Conservation (phyloP, 2,888 invertebrate genomes). For the Perithous albicinctus region DNA sequence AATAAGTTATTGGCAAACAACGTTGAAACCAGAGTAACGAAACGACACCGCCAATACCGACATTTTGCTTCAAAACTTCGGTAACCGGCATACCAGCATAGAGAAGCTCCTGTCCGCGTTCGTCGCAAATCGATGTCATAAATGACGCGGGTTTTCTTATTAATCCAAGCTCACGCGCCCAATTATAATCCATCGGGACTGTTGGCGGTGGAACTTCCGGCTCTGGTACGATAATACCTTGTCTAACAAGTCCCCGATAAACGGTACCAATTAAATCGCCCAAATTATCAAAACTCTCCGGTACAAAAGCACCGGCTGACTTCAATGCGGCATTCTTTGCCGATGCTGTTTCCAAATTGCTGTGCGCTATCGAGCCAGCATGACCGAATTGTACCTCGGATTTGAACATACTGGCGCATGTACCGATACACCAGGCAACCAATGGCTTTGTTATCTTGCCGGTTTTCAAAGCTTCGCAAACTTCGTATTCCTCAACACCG, state of each 20-base stretch:
- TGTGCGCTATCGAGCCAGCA: slow-evolving; percentile 99
- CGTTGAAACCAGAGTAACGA: slow-evolving; percentile 99
- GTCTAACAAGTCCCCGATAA: slow-evolving; percentile 91
- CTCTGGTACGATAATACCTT: slow-evolving; percentile 93
- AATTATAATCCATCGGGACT: slow-evolving; percentile 99
- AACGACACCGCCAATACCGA: slow-evolving; percentile 99
- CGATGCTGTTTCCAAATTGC: slow-evolving; percentile 95
- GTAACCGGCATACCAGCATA: slow-evolving; percentile 98
- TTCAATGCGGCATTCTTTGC: slow-evolving; percentile 95
- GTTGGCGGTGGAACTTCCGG: slow-evolving; percentile 98
- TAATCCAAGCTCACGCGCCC: slow-evolving; percentile 98
- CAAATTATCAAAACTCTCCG: slow-evolving; percentile 95
- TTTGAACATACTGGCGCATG: slow-evolving; percentile 88
- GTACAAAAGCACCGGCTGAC: slow-evolving; percentile 95
- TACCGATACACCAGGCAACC: slow-evolving; percentile 99
- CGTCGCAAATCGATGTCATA: slow-evolving; percentile 99
- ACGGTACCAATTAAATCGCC: slow-evolving; percentile 93
- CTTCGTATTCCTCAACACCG: slow-evolving; percentile 98
- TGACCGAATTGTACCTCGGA: slow-evolving; percentile 98
- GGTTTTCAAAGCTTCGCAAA: slow-evolving; percentile 93
- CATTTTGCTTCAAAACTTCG: slow-evolving; percentile 95
- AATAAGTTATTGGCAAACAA: slow-evolving; percentile 96
- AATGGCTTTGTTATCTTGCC: slow-evolving; percentile 95
- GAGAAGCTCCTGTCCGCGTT: slow-evolving; percentile 97
- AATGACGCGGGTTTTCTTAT: slow-evolving; percentile 99